A percentile compares a stretch with the other conserved stretches of the same genome.
phyloP scores from a whole-genome alignment of 2,888 invertebrate genomes.

The Agriopis leucophaearia region DNA sequence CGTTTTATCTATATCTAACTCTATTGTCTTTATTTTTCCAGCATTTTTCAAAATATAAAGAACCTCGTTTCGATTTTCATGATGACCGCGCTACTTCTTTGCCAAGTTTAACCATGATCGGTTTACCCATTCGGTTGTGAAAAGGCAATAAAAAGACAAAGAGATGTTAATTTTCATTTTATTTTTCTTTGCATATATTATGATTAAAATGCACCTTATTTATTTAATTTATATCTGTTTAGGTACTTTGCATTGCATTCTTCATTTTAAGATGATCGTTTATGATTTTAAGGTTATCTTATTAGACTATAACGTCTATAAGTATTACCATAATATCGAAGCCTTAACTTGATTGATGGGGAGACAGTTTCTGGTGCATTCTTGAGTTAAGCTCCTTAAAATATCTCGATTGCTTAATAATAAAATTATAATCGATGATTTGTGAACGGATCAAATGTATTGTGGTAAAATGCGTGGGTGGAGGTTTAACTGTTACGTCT shows the following conservation, averaged over 20 bases:
- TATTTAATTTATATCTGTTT: not conserved
- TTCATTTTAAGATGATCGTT: constrained; percentile 18
- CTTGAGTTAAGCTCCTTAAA: constrained; percentile 44
- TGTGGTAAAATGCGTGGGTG: constrained; percentile 39
- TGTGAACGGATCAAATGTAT: constrained; percentile 47
- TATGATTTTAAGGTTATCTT: constrained; percentile 20
- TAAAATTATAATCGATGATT: constrained; percentile 47
- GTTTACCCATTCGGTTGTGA: not conserved
- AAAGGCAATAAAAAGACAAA: too few relatives aligned
- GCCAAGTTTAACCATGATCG: not conserved
- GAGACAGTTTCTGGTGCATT: constrained; percentile 36
- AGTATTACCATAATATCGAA: constrained; percentile 37
- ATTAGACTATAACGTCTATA: constrained; percentile 26
- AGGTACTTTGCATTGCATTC: constrained; percentile 7
- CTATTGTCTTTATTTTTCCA: too few relatives aligned
- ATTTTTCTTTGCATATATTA: not conserved
- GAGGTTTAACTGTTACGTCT: constrained; percentile 32
- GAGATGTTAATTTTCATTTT: too few relatives aligned
- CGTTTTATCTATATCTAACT: too few relatives aligned
- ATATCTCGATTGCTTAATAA: constrained; percentile 45
- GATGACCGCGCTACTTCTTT: too few relatives aligned
- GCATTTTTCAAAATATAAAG: too few relatives aligned
- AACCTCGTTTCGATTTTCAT: too few relatives aligned
- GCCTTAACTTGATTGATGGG: constrained; percentile 46
- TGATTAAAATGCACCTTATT: not conserved